phyloP scores from a whole-genome alignment of 2,113 vertebrate genomes.

The Dipodomys spectabilis region DNA sequence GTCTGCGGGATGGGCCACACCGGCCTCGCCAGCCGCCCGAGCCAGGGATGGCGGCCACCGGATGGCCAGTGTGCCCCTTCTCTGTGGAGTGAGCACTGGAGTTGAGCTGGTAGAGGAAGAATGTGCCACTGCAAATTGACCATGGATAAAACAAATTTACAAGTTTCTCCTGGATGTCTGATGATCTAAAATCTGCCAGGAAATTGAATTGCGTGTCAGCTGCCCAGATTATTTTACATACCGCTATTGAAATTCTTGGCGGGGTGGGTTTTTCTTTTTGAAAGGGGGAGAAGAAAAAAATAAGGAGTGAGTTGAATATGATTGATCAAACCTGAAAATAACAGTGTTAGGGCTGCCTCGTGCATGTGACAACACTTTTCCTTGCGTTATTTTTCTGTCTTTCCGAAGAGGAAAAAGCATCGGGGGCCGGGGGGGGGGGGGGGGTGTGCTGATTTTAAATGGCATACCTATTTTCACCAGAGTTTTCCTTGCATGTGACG shows the following conservation, averaged over 20 bases:
- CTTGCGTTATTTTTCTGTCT: slow-evolving; percentile 23
- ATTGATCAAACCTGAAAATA: slow-evolving; percentile 78
- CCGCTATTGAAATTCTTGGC: slow-evolving; percentile 72
- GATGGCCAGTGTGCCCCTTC: slow-evolving; percentile 65
- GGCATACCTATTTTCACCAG: slow-evolving; percentile 30
- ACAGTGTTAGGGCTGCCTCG: neutral
- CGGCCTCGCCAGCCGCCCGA: slow-evolving; percentile 68
- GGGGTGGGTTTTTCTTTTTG: slow-evolving; percentile 67
- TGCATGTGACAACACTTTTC: slow-evolving; percentile 33
- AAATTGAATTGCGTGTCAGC: slow-evolving; percentile 78
- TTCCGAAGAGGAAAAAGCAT: slow-evolving; percentile 30
- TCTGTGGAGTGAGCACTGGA: slow-evolving; percentile 74
- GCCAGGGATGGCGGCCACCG: slow-evolving; percentile 52
- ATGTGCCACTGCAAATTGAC: slow-evolving; percentile 79
- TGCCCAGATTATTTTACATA: slow-evolving; percentile 76
- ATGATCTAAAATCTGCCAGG: slow-evolving; percentile 81
- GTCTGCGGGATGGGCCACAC: slow-evolving; percentile 66
- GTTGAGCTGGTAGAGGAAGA: slow-evolving; percentile 60
- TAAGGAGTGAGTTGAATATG: slow-evolving; percentile 80
- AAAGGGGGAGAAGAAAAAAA: slow-evolving; percentile 77
- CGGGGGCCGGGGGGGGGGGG: neutral
- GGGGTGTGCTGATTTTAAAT: neutral
- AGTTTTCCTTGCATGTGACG: neutral
- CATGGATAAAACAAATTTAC: slow-evolving; percentile 80
- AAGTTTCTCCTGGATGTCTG: slow-evolving; percentile 79